Evolutionary conservation across 1,140 invertebrate species (phyloP).

Genomic region (Physella acuta): DNA sequence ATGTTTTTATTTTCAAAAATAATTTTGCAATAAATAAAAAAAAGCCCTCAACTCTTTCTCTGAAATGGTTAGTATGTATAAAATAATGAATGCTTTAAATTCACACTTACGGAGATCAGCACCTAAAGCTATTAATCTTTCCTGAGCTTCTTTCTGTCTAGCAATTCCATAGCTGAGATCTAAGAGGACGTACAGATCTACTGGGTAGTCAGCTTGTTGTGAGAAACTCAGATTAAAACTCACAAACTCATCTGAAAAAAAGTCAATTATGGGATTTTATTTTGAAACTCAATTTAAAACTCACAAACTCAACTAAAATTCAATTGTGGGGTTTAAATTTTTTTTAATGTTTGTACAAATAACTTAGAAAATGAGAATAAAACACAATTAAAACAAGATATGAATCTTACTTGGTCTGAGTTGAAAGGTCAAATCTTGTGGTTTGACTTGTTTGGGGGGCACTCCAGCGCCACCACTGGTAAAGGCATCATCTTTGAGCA

Average conservation of each 20-base stretch:
- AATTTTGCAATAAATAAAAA: too few species aligned
- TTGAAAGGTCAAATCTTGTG: conserved; percentile 76
- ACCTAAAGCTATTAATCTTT: conserved; percentile 66
- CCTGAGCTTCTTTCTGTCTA: conserved; percentile 74
- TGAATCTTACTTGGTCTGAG: conserved; percentile 78
- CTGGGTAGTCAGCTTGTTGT: conserved; percentile 89
- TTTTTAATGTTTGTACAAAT: neutral
- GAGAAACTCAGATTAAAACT: conserved; percentile 66
- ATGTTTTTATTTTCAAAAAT: too few species aligned
- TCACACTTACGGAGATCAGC: conserved; percentile 75
- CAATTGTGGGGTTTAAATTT: neutral
- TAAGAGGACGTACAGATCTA: conserved; percentile 95
- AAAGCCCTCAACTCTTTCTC: too few species aligned
- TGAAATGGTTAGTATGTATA: too few species aligned
- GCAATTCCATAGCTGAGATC: conserved; percentile 93
- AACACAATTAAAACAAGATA: neutral
- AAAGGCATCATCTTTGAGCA: conserved; percentile 31
- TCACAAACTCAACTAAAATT: neutral
- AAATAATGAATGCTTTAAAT: too few species aligned
- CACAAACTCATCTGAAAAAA: conserved; percentile 48
- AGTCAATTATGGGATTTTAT: too few species aligned
- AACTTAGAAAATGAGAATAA: neutral
- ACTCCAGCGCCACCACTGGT: conserved; percentile 42
- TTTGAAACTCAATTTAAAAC: too few species aligned
- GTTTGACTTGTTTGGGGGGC: conserved; percentile 80